Percentiles rank a stretch among this genome's conserved stretches.
These are phyloP conservation scores for Aurelia aurita complex sp. Pacific DNA, from an alignment of 30 jellyfish, hydroid and myxozoan species.

Conservation along the genomic window DNA sequence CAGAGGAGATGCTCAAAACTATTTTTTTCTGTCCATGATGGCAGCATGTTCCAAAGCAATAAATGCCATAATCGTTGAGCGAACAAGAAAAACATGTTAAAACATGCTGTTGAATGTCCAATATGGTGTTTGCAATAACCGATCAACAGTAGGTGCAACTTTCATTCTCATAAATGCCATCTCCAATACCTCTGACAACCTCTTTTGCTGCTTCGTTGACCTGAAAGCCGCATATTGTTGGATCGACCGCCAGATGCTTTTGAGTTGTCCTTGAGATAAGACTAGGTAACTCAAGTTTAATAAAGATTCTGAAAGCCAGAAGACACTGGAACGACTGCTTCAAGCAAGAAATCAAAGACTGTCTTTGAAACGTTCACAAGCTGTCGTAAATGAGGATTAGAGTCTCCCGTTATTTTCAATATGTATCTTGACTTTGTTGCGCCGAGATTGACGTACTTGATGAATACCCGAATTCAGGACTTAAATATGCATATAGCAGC, in stretches of 20 bases:
- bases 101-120: not conserved
- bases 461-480: too few relatives aligned
- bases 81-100: not conserved
- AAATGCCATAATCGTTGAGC: not conserved
- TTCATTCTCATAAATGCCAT: not conserved
- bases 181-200: not conserved
- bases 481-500: too few relatives aligned
- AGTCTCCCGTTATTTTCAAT: too few relatives aligned
- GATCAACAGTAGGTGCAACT: not conserved
- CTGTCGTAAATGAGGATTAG: too few relatives aligned
- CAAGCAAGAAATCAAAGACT: too few relatives aligned
- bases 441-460: too few relatives aligned
- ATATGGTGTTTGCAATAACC: not conserved
- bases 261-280: not conserved
- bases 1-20: not conserved
- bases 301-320: too few relatives aligned
- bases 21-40: not conserved
- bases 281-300: too few relatives aligned
- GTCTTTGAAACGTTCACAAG: too few relatives aligned
- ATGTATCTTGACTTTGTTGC: too few relatives aligned
- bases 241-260: slow-evolving; percentile 5
- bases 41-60: not conserved
- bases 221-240: not conserved
- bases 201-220: not conserved
- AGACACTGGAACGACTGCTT: too few relatives aligned